A percentile compares a stretch with the other conserved stretches of the same genome.
phyloP scores from a whole-genome alignment of 2,113 vertebrate genomes.

The Pseudorectes ferrugineus region DNA sequence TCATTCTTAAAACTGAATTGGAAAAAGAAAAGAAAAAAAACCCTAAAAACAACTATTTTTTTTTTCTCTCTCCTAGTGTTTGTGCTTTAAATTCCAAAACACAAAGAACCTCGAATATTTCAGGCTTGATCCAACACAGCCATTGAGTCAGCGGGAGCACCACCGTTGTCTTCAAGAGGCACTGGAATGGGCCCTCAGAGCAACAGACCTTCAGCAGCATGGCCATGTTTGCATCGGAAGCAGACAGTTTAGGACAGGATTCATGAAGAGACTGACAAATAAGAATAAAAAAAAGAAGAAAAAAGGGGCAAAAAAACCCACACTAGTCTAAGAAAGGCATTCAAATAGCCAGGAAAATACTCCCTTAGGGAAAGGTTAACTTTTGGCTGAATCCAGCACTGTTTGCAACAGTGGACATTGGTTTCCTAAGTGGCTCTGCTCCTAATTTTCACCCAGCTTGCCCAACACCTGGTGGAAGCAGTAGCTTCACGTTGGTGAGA shows the following conservation, averaged over 20 bases:
- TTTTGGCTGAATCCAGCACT: conserved; percentile 25
- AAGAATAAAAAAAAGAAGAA: not conserved
- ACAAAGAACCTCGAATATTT: conserved; percentile 1
- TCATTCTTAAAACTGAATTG: not conserved
- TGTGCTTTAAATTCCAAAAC: conserved; percentile 44
- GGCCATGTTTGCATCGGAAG: not conserved
- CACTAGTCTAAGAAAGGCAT: conserved; percentile 9
- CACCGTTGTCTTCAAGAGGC: conserved; percentile 47
- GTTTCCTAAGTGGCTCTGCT: conserved; percentile 34
- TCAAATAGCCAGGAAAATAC: conserved; percentile 29
- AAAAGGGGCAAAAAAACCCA: not conserved
- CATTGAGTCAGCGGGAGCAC: conserved; percentile 22
- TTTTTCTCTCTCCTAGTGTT: not conserved
- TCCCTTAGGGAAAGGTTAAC: conserved; percentile 4
- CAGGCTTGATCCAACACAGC: conserved; percentile 42
- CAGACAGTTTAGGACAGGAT: conserved; percentile 4
- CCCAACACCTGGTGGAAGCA: conserved; percentile 31
- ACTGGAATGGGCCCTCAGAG: conserved; percentile 24
- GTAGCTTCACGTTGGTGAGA: not conserved
- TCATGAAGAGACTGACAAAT: not conserved
- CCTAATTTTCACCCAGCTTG: conserved; percentile 40
- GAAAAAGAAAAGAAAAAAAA: not conserved
- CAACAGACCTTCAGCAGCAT: conserved; percentile 46
- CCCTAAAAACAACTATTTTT: not conserved
- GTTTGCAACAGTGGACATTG: conserved; percentile 13